Percentiles rank a stretch among this genome's conserved stretches.
Evolutionary conservation across 2,888 invertebrate genomes (phyloP).

Genomic region (Sympetrum striolatum): DNA sequence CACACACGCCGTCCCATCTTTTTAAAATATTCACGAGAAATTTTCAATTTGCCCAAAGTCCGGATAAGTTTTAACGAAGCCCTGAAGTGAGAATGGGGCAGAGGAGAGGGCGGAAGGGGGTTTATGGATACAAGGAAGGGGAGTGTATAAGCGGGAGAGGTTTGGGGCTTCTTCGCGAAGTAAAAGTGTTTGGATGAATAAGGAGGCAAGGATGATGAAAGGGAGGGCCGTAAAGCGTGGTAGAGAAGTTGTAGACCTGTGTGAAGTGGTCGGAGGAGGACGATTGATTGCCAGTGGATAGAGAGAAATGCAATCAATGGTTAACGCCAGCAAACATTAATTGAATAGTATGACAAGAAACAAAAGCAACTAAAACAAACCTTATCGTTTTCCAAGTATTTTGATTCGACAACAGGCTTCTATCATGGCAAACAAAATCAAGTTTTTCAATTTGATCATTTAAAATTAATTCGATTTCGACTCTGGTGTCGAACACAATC

Average conservation of each 20-base stretch:
- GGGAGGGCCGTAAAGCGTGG: neutral
- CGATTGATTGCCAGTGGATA: too few relatives aligned
- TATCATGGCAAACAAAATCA: too few relatives aligned
- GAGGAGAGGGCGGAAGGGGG: neutral
- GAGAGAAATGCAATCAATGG: too few relatives aligned
- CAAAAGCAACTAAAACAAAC: too few relatives aligned
- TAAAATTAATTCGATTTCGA: too few relatives aligned
- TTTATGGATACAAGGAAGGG: neutral
- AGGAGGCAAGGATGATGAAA: neutral
- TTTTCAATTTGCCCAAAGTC: constrained; percentile 37
- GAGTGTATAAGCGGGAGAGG: neutral
- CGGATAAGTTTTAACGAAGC: constrained; percentile 41
- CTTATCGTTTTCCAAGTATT: too few relatives aligned
- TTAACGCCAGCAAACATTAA: too few relatives aligned
- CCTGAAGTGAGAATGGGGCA: neutral
- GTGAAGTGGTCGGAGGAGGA: too few relatives aligned
- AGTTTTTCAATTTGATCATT: too few relatives aligned
- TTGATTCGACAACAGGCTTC: too few relatives aligned
- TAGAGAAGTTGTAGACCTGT: neutral
- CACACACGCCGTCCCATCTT: neutral
- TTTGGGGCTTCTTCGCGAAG: neutral
- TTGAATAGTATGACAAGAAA: too few relatives aligned
- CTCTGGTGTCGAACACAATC: too few relatives aligned
- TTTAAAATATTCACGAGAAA: constrained; percentile 40
- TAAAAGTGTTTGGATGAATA: neutral